Evolutionary conservation across 2,888 invertebrate genomes (phyloP).

Genomic region (Ichneumoninae sp.): DNA sequence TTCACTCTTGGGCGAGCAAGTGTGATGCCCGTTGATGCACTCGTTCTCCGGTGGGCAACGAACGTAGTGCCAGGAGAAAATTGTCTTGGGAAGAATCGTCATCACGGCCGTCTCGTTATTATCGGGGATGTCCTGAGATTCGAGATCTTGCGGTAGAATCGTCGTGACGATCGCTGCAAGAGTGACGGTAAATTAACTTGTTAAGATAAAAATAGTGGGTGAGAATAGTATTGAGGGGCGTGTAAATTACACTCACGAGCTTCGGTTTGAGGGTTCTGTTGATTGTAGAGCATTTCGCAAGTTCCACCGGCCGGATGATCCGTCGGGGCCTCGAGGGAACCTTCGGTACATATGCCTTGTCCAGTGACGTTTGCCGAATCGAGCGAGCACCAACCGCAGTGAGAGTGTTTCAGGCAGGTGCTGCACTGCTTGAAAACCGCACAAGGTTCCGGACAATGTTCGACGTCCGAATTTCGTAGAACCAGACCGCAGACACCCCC

Average conservation of each 20-base stretch:
- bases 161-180: slow-evolving; percentile 71
- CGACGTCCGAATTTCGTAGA: slow-evolving; percentile 87
- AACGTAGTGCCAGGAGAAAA: slow-evolving; percentile 94
- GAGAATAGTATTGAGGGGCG: neutral
- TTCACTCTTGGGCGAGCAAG: slow-evolving; percentile 94
- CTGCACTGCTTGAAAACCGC: slow-evolving; percentile 93
- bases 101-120: slow-evolving; percentile 74
- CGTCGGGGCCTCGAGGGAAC: slow-evolving; percentile 88
- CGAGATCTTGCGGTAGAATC: slow-evolving; percentile 67
- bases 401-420: slow-evolving; percentile 93
- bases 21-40: slow-evolving; percentile 95
- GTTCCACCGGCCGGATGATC: slow-evolving; percentile 88
- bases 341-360: slow-evolving; percentile 95
- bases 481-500: slow-evolving; percentile 96
- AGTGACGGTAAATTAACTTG: slow-evolving; percentile 1
- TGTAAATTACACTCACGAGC: slow-evolving; percentile 69
- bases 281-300: slow-evolving; percentile 85
- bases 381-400: slow-evolving; percentile 97
- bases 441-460: slow-evolving; percentile 94
- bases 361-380: slow-evolving; percentile 86
- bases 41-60: slow-evolving; percentile 97
- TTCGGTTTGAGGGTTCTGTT: slow-evolving; percentile 76
- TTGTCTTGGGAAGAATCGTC: slow-evolving; percentile 74
- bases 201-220: neutral
- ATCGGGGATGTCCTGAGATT: slow-evolving; percentile 59